Conservation (phyloP, 2,113 vertebrate genomes). For the Boulengeromyrus knoepffleri region DNA sequence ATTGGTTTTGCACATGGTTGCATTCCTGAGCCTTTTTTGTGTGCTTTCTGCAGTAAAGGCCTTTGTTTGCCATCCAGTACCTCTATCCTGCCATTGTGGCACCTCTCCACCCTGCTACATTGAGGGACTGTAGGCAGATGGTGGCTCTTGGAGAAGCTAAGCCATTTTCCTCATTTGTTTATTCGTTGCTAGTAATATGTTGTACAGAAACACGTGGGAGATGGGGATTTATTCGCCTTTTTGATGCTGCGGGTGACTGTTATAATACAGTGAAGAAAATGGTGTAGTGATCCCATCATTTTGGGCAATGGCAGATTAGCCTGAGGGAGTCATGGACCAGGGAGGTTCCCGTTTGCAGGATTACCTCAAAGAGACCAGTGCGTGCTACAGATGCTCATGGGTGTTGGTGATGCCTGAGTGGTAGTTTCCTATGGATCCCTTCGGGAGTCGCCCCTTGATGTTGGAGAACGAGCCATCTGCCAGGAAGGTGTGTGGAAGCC, state of each 20-base stretch:
- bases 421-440: neutral
- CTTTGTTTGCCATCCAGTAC: neutral
- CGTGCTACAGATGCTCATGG: neutral
- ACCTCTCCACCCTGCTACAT: neutral
- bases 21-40: neutral
- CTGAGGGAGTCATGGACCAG: neutral
- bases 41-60: neutral
- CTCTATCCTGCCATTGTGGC: neutral
- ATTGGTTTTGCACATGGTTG: neutral
- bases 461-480: neutral
- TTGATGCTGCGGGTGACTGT: neutral
- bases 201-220: neutral
- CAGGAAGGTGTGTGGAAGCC: neutral
- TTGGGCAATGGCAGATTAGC: neutral
- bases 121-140: neutral
- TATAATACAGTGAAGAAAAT: neutral
- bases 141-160: neutral
- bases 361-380: neutral
- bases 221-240: neutral
- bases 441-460: neutral
- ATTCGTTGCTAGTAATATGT: neutral
- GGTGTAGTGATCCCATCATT: neutral
- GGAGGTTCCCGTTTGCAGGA: neutral
- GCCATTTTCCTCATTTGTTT: neutral
- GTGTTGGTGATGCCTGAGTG: neutral